Evolutionary conservation across 2,888 invertebrate genomes (phyloP), one percentile per base, ranked within the genome.

Genomic region (Abscondita cerata): DNA sequence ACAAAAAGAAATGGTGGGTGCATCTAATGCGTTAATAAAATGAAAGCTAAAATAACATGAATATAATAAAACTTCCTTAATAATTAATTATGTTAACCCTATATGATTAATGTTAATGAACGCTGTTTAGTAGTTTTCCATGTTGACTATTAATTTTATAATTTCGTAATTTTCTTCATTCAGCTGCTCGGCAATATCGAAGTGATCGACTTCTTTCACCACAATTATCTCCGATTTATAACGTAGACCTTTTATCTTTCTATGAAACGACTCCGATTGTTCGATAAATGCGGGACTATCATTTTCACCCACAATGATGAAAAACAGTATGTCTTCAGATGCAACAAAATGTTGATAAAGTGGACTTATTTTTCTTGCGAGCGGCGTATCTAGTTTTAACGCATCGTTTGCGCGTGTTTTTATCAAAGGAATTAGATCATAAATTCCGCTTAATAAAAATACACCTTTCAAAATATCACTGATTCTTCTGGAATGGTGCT

Each of bases 391-490:
- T 2, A 95, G 79, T 52, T 89, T 85, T 0, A 95, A 78, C 15
- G 87, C 83, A 3, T 85, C 82, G 72, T 92, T 93, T 62, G 89
- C 83, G 8, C 86, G 86, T 0, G 89, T 89, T 54, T 84, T 78
- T 3, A 91, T 80, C 0, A 91, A 68, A 66, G 92, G 91, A 33
- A 86, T 82, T 15, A 96, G 81, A 78, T 93, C 90, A 76, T 88
- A 96, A 8, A 96, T 75, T 1, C 95, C 95, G 50, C 89, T 86
- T 46, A 95, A 84, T 3, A 94, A 82, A 73, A 92, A 83, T 2
- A 90, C 82, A 2, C 88, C 89, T 74, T 86, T 85, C 0, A 92
- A 80, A 61, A 80, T 59, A 12, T 58, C 41, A 40, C 66, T 67
- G 76, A 68, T 44, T 70, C 68, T 55, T 61, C 51, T 4, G 72